Base-by-base conservation (phyloP, 2,888 invertebrate species). In the Acrobeloides nanus region DNA sequence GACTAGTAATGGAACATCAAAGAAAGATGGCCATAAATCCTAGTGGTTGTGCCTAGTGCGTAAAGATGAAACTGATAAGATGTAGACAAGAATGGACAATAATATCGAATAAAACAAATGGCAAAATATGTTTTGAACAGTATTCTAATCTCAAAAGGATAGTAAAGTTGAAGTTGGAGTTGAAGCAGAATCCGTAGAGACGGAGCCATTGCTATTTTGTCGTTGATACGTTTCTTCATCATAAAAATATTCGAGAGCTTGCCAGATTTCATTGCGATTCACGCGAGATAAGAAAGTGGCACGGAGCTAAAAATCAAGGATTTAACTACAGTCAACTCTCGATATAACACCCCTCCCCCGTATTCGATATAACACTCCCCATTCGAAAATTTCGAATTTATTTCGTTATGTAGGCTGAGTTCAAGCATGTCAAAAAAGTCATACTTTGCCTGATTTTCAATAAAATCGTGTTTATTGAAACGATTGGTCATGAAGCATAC, bases 261-360 rank as follows among this genome's bases (percentile, higher is more conserved):
- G 47, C 59, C 63, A 61, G 21, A 70, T 32, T 3, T 63, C 59
- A 7, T 59, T 46, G 8, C 61, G 58, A 24, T 60, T 46, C 12
- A 70, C 40, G 35, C 70, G 58, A 4, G 68, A 51, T 26, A 70
- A 50, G 49, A 70, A 70, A 7, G 70, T 70, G 5, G 70, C 69
- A 8, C 70, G 59, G 6, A 70, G 55, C 57, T 66, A 51, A 39
- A 61, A 55, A 39, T 23, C 24, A 31, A 25, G 31, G 17, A n/a
- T 42, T n/a, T n/a, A n/a, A n/a, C n/a, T n/a, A n/a, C n/a, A n/a
- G n/a, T n/a, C n/a, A n/a, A n/a, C n/a, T n/a, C n/a, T n/a, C n/a
- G n/a, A n/a, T n/a, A n/a, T n/a, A n/a, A n/a, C n/a, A n/a, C n/a
- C n/a, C n/a, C n/a, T n/a, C n/a, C n/a, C n/a, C n/a, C n/a, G 17